A percentile compares a stretch with the other conserved stretches of the same genome.
These are phyloP conservation scores for Hedya salicella DNA, from an alignment of 2,888 invertebrate genomes.

Conservation along the genomic window DNA sequence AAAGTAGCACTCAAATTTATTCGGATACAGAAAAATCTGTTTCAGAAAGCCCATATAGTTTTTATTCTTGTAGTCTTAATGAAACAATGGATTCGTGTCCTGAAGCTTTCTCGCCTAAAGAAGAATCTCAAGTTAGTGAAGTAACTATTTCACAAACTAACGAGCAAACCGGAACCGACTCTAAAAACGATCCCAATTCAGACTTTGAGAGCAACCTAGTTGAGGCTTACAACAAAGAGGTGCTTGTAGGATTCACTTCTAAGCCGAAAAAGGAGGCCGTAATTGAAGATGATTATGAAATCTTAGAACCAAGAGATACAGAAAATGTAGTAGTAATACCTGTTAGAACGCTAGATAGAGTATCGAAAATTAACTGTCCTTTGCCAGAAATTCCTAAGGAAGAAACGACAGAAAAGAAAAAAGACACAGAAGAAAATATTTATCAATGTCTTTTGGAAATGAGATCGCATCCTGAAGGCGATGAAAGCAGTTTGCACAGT, in stretches of 20 bases:
- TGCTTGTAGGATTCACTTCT: conserved; percentile 68
- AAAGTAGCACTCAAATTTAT: conserved; percentile 73
- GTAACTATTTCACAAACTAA: conserved; percentile 60
- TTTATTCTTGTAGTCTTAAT: conserved; percentile 65
- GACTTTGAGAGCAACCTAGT: conserved; percentile 79
- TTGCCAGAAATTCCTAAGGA: conserved; percentile 79
- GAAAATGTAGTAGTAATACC: conserved; percentile 71
- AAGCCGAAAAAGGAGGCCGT: conserved; percentile 61
- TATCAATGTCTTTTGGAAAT: conserved; percentile 79
- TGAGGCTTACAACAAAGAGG: conserved; percentile 78
- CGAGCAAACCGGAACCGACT: conserved; percentile 44
- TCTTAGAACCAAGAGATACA: conserved; percentile 69
- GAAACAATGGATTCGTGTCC: conserved; percentile 57
- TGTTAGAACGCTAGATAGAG: conserved; percentile 64
- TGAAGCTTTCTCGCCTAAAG: conserved; percentile 56
- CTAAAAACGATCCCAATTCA: conserved; percentile 58
- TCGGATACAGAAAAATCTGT: conserved; percentile 69
- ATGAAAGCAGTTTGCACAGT: conserved; percentile 80
- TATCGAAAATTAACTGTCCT: conserved; percentile 79
- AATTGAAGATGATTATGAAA: conserved; percentile 79
- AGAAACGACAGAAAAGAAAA: conserved; percentile 48
- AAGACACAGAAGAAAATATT: conserved; percentile 65
- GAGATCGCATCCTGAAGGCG: conserved; percentile 80
- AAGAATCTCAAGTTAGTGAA: conserved; percentile 59
- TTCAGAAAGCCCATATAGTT: conserved; percentile 70